Evolutionary conservation across 2,797 vertebrate genomes (phyloP).

Genomic region (Sebastes paucispinis): DNA sequence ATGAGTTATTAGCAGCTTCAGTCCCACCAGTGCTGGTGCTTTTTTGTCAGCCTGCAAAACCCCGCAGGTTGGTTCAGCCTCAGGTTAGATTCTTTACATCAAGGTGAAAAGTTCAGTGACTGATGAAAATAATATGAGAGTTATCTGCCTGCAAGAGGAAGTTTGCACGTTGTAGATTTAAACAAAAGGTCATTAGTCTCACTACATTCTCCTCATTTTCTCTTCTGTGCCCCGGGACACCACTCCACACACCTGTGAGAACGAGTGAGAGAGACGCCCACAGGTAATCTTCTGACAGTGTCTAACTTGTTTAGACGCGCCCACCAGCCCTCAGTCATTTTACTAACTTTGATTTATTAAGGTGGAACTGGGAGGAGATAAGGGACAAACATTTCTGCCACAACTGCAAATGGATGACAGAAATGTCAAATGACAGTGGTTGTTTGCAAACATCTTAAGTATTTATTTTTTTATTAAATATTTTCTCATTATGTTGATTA

Average conservation of each 20-base stretch:
- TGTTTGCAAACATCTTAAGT: neutral
- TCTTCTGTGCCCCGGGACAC: neutral
- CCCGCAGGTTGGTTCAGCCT: neutral
- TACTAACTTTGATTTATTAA: constrained; percentile 1
- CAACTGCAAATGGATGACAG: neutral
- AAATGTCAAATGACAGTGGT: neutral
- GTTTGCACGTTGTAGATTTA: neutral
- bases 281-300: neutral
- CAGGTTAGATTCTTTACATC: no score
- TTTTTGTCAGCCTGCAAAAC: neutral
- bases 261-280: neutral
- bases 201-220: neutral
- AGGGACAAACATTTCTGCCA: neutral
- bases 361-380: constrained; percentile 12
- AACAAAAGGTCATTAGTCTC: neutral
- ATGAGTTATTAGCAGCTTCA: neutral
- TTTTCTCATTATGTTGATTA: neutral
- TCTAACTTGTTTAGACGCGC: neutral
- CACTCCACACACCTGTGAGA: neutral
- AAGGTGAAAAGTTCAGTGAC: neutral
- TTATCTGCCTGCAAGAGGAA: neutral
- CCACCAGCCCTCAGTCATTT: neutral
- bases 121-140: neutral
- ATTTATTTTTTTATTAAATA: neutral
- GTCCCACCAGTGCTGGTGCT: neutral